Base-by-base conservation (phyloP, 2,113 vertebrate genomes). In the Bujurquina vittata region DNA sequence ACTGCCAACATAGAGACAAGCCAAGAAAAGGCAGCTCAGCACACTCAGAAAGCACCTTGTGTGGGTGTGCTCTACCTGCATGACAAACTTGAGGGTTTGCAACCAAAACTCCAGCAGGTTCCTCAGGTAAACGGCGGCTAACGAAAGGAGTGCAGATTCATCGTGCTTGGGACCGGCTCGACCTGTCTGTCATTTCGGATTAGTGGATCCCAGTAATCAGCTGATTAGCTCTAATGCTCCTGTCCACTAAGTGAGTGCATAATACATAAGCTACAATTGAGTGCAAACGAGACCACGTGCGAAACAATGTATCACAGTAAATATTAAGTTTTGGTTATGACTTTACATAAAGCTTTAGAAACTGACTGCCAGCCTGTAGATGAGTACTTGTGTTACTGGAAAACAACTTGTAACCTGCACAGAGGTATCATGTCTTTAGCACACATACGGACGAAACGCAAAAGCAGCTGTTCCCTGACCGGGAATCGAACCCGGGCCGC, bases 1-100 rank as follows among this genome's bases (percentile, higher is more conserved):
- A 88, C 96, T 96, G 76, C 96, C 95, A 81, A 97, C 96, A 33
- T 96, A 97, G 84, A 93, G 86, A 86, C 94, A 96, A 67, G 94
- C 95, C 40, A 97, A 93, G 87, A 96, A 90, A 40, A 96, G 87
- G 59, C 96, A 96, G 79, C 92, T 95, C 62, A 94, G 87, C 43
- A 95, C 90, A 3, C 95, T 92, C 84, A 94, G 89, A 91, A 91
- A 89, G 87, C 95, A 96, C 57, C 7, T 75, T 7, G 49, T 33
- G 6, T 60, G 58, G 17, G 23, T 15, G n/a, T 75, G 29, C 56
- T 79, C 67, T 3, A 23, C 67, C 67, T 40, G 29, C 78, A 81
- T 82, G 57, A 49, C 72, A 52, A 58, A 82, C 52, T 5, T 10
- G 26, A 79, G 26, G 20, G 29, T 62, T 40, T 61, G 2, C 35